A percentile compares a stretch with the other conserved stretches of the same genome.
Evolutionary conservation across 2,797 vertebrate genomes (phyloP).

Genomic region (Gymnothorax reevesii): DNA sequence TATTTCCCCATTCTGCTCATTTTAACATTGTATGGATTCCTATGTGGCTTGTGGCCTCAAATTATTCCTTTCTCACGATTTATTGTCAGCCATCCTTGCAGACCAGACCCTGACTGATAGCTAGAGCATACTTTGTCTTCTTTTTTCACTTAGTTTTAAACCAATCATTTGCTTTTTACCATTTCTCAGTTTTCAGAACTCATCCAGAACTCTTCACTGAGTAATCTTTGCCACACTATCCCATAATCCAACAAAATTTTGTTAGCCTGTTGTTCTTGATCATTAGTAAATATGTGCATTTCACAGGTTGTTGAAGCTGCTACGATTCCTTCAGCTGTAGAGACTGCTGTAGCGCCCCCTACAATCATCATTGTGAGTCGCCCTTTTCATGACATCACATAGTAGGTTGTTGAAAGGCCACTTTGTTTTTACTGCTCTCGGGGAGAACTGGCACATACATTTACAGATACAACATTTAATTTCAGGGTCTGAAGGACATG

Average conservation of each 20-base stretch:
- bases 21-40: slow-evolving; percentile 43
- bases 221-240: slow-evolving; percentile 21
- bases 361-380: slow-evolving; percentile 87
- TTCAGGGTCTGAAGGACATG: slow-evolving; percentile 86
- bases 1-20: slow-evolving; percentile 33
- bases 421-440: neutral
- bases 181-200: slow-evolving; percentile 14
- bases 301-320: slow-evolving; percentile 80
- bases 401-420: too few relatives aligned
- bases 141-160: slow-evolving; percentile 20
- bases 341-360: slow-evolving; percentile 84
- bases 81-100: slow-evolving; percentile 24
- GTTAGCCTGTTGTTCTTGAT: neutral
- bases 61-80: slow-evolving; percentile 41
- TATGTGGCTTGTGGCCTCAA: slow-evolving; percentile 39
- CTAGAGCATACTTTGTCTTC: slow-evolving; percentile 31
- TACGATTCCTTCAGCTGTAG: slow-evolving; percentile 73
- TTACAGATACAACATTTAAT: slow-evolving; percentile 13
- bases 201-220: neutral
- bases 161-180: slow-evolving; percentile 31
- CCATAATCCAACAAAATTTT: neutral
- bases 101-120: slow-evolving; percentile 26
- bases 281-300: slow-evolving; percentile 19
- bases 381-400: neutral
- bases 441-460: neutral